A percentile compares a stretch with the other conserved stretches of the same genome.
phyloP scores from a whole-genome alignment of 2,113 vertebrate species.

The Oreochromis spilurus region DNA sequence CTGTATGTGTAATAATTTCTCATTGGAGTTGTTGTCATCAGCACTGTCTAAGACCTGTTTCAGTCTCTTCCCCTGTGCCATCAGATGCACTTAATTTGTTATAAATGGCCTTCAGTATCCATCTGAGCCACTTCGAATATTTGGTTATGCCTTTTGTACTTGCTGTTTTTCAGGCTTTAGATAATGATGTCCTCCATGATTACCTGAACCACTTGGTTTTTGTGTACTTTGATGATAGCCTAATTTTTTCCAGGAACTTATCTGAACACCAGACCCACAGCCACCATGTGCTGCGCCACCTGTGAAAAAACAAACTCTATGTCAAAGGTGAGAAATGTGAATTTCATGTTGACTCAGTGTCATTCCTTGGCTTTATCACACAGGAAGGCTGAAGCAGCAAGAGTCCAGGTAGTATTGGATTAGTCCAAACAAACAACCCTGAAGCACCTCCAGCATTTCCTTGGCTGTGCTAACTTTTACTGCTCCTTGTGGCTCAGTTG shows the following conservation, averaged over 20 bases:
- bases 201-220: not conserved
- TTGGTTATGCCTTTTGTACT: not conserved
- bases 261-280: not conserved
- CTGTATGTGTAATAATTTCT: not conserved
- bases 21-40: not conserved
- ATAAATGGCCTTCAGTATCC: not conserved
- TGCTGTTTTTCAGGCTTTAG: not conserved
- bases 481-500: too few relatives aligned
- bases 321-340: not conserved
- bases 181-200: not conserved
- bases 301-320: not conserved
- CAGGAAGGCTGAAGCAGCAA: not conserved
- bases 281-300: not conserved
- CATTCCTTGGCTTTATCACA: accelerated
- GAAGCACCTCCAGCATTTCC: not conserved
- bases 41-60: not conserved
- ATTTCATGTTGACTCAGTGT: not conserved
- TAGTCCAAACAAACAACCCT: not conserved
- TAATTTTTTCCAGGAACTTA: not conserved
- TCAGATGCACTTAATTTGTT: not conserved
- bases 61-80: not conserved
- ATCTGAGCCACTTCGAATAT: accelerated
- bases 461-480: not conserved
- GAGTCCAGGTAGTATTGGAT: not conserved
- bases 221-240: not conserved